These are phyloP conservation scores for Mycetomoellerius zeteki DNA, from an alignment of 1,140 invertebrate species.

Conservation along the genomic window DNA sequence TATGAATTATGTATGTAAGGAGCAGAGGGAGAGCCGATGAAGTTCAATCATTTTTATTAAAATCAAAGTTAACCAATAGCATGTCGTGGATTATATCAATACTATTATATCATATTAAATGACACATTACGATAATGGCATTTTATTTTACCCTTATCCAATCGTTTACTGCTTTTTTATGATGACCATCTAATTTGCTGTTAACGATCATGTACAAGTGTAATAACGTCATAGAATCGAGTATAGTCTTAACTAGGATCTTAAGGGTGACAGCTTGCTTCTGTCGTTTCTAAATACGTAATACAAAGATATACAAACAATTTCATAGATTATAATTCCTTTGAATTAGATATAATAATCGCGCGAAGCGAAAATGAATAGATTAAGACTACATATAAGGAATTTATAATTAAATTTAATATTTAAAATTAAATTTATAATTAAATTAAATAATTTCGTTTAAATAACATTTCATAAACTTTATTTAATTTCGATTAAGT, in stretches of 20 bases:
- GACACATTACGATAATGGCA: neutral
- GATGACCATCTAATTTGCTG: neutral
- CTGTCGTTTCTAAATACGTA: neutral
- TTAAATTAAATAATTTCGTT: neutral
- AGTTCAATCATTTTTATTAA: neutral
- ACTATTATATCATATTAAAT: neutral
- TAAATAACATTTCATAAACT: neutral
- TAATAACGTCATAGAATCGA: neutral
- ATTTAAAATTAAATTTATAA: too few relatives aligned
- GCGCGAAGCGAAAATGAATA: neutral
- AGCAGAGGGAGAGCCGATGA: neutral
- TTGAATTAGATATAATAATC: neutral
- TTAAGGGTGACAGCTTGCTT: neutral
- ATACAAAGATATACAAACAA: neutral
- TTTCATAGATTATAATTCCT: neutral
- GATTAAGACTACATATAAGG: neutral
- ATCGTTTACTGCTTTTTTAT: constrained; percentile 4
- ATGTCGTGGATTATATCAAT: neutral
- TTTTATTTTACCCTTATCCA: neutral
- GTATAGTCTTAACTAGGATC: neutral
- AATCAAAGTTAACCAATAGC: neutral
- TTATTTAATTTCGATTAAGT: constrained; percentile 5
- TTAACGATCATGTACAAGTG: neutral
- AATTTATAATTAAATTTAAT: too few relatives aligned
- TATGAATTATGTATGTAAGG: neutral